These are phyloP conservation scores for Melanophora roralis DNA, from an alignment of 2,888 invertebrate species.

Conservation along the genomic window DNA sequence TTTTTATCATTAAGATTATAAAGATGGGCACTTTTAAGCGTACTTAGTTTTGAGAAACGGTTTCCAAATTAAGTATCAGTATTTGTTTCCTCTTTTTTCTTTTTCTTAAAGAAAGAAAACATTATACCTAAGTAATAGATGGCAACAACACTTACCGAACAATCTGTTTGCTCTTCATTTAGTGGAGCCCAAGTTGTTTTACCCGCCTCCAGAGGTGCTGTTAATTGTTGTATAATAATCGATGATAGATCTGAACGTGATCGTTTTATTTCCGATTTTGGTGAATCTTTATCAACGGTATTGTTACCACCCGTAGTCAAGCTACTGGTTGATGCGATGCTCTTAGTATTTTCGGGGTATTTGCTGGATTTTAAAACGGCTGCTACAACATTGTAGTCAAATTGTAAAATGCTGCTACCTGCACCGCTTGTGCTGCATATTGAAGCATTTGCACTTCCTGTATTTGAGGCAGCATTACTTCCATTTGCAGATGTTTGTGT, in stretches of 20 bases:
- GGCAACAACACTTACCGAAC: constrained; percentile 73
- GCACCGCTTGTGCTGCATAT: background rate
- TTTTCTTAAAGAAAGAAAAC: no score
- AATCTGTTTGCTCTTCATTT: constrained; percentile 77
- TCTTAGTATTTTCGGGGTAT: constrained; percentile 79
- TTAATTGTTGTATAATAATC: constrained; percentile 85
- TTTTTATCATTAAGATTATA: no score
- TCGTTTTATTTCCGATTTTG: constrained; percentile 79
- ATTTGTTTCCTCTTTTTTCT: no score
- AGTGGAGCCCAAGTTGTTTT: constrained; percentile 77
- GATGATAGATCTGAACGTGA: constrained; percentile 84
- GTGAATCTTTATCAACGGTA: constrained; percentile 79
- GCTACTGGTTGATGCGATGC: constrained; percentile 76
- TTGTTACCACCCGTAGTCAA: constrained; percentile 39
- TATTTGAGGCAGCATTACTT: constrained; percentile 33
- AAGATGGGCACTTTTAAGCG: no score
- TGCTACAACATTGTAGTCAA: constrained; percentile 87
- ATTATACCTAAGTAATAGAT: no score
- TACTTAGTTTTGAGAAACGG: no score
- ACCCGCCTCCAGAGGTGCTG: constrained; percentile 82
- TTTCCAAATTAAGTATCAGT: no score
- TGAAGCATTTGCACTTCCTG: constrained; percentile 25
- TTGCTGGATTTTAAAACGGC: constrained; percentile 87
- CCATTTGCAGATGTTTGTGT: constrained; percentile 33
- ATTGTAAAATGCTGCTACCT: constrained; percentile 67